Conservation (phyloP, 2,113 vertebrate genomes). For the Semnornis frantzii region DNA sequence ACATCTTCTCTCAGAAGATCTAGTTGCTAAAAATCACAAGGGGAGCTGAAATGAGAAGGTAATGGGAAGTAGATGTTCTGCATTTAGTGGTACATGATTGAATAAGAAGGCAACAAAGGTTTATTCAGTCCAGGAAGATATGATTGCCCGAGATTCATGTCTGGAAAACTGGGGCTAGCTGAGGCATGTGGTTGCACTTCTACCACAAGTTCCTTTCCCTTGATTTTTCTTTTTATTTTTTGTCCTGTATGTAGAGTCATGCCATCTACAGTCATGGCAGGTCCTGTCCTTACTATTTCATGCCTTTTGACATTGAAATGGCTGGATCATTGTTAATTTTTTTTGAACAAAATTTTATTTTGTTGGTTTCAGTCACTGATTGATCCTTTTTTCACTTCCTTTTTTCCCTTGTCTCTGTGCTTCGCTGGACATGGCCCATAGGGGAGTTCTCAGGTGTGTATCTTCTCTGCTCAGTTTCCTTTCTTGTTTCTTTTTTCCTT, state of each 20-base stretch:
- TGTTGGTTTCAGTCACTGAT: constrained; percentile 82
- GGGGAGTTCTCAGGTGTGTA: constrained; percentile 99
- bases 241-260: constrained; percentile 50
- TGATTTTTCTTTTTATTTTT: background rate
- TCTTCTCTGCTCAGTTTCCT: constrained; percentile 75
- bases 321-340: constrained; percentile 64
- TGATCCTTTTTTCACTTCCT: constrained; percentile 81
- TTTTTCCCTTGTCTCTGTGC: constrained; percentile 77
- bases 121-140: background rate
- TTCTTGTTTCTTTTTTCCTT: constrained; percentile 58
- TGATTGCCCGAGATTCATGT: background rate
- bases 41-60: background rate
- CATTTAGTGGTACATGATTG: background rate
- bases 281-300: constrained; percentile 60
- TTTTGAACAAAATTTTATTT: constrained; percentile 66
- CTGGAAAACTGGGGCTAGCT: background rate
- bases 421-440: constrained; percentile 87
- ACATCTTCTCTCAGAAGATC: background rate
- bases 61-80: background rate
- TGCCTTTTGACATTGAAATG: constrained; percentile 71
- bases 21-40: background rate
- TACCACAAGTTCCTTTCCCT: background rate
- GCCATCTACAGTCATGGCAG: constrained; percentile 58
- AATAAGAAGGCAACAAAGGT: background rate
- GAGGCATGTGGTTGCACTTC: background rate